Evolutionary conservation across 2,797 vertebrate species (phyloP), one percentile per base, ranked within the genome.

Genomic region (Scolopax bukidnonensis): DNA sequence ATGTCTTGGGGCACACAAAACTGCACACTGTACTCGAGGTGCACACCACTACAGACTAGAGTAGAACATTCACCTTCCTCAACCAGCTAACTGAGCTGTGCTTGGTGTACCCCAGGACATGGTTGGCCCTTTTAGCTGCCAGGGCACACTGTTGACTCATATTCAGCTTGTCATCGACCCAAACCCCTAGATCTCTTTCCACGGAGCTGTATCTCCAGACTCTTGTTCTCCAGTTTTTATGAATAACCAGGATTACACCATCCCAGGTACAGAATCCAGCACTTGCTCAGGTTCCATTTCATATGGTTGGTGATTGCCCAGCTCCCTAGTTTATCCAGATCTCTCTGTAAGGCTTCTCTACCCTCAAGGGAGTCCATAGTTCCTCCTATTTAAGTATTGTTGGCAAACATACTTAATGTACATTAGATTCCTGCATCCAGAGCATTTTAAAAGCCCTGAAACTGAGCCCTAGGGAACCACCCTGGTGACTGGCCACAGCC

Each of bases 231-330:
- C 28, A 48, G 0, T 57, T 68, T 27, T 10, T 61, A 36, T 5
- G 6, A 18, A 30, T 30, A 30, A 43, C 6, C 13, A 38, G 48
- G 40, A 45, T 17, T 54, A 43, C 40, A n/a, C 17, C 1, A 4
- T 38, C 16, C 14, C 48, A 45, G 13, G 9, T 63, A n/a, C 7
- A 38, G 16, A 83, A 63, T 45, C 27, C 2, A 3, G 38, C 38
- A 25, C 11, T 81, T n/a, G 33, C 9, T 40, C 15, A 41, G 41
- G 17, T 32, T 63, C 32, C 27, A 17, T 45, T 32, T 63, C 21
- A 17, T 32, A 38, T 0, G 0, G 13, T 11, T 53, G n/a, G 7
- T 32, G n/a, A 38, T 45, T 38, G 11, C 21, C 13, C 11, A 25
- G 56, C 24, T 23, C 25, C 53, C 19, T 33, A 36, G 32, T 43